Evolutionary conservation across 2,888 invertebrate genomes (phyloP), one percentile per base, ranked within the genome.

Genomic region (Diarsia brunnea): DNA sequence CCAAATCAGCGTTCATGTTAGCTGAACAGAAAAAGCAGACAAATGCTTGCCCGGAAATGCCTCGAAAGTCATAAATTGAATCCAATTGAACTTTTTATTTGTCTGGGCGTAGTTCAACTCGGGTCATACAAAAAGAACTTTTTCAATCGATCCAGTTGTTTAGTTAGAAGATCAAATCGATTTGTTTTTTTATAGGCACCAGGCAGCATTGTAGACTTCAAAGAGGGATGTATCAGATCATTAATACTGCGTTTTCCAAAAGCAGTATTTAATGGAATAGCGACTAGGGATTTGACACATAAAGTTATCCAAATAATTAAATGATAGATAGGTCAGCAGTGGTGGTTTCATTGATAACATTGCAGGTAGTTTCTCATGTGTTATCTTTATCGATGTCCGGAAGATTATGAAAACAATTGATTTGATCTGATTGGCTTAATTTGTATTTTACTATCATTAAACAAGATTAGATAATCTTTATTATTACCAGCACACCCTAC

Each of bases 21-120:
- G 2, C 4, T 43, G 27, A 58, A 45, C 27, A 73, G 5, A 45
- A 53, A 58, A 53, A 53, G 38, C 49, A 38, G n/a, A n/a, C 24
- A 55, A 51, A 53, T 31, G 58, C 3, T 81, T 65, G 58, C 24
- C 58, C 60, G 65, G 73, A 79, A 73, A 69, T 69, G 60, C 58
- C 65, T 53, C 65, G 12, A 61, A 73, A 66, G 19, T 7, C 49
- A 69, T 79, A 63, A 69, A 84, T 58, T 61, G 55, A 66, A 51
- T 51, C 58, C 73, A 69, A 81, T 81, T 78, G 65, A 73, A 43
- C 19, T 63, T 81, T 81, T 69, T 79, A 83, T 78, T 14, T 3
- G 71, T 67, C 78, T 67, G 78, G 67, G 7, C 83, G 43, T 47
- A 83, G 83, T 80, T 82, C 71, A 80, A 43, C 31, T 69, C 47